Conservation (phyloP, 2,888 invertebrate genomes). For the Himalopsyche japonica region DNA sequence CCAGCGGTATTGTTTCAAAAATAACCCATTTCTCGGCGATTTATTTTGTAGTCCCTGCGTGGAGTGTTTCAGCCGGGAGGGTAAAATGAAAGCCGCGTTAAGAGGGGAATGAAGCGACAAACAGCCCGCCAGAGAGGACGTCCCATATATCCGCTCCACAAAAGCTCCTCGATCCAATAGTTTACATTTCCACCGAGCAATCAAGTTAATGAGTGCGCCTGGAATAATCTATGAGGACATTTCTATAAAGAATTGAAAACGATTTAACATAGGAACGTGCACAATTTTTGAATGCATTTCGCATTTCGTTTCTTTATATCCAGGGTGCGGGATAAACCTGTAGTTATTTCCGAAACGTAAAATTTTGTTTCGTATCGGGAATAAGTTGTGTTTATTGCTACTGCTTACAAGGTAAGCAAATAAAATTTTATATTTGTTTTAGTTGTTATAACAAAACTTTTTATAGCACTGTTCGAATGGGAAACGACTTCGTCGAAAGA, state of each 20-base stretch:
- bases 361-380: not conserved
- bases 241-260: constrained; percentile 2
- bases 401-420: not conserved
- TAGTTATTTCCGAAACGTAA: not conserved
- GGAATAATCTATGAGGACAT: constrained; percentile 15
- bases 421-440: not conserved
- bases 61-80: not conserved
- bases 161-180: constrained; percentile 4
- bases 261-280: not conserved
- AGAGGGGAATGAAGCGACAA: not conserved
- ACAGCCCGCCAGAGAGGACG: not conserved
- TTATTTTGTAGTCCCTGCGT: not conserved
- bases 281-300: not conserved
- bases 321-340: not conserved
- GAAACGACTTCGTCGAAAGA: not conserved
- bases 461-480: not conserved
- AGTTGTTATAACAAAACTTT: not conserved
- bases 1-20: not conserved
- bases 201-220: constrained; percentile 31
- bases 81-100: not conserved
- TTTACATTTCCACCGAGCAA: constrained; percentile 26
- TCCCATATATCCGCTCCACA: not conserved
- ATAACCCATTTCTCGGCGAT: not conserved
- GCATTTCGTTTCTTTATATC: not conserved
- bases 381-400: not conserved